Evolutionary conservation across 2,888 invertebrate genomes (phyloP).

Genomic region (Epistrophe eligans): DNA sequence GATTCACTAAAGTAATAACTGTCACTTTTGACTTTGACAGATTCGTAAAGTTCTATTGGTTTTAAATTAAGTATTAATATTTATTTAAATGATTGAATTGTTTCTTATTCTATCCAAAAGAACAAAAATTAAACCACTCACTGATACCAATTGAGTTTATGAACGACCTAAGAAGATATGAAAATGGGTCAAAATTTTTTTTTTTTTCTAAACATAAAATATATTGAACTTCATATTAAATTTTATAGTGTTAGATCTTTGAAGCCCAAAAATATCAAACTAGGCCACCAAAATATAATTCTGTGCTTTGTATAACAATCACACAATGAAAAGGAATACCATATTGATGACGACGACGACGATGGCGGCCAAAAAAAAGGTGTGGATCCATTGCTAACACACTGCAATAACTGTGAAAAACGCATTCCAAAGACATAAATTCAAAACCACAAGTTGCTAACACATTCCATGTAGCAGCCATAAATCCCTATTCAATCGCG

Average conservation of each 20-base stretch:
- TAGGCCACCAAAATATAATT: not conserved
- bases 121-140: too few species aligned
- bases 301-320: conserved; percentile 20
- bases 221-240: not conserved
- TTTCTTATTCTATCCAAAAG: too few species aligned
- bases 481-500: conserved; percentile 73
- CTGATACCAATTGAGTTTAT: too few species aligned
- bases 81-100: too few species aligned
- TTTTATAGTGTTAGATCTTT: not conserved
- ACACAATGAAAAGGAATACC: conserved; percentile 39
- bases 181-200: too few species aligned
- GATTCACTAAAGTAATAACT: too few species aligned
- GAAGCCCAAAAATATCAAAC: conserved; percentile 1
- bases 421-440: conserved; percentile 65
- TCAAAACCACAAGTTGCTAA: conserved; percentile 70
- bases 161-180: too few species aligned
- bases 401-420: conserved; percentile 35
- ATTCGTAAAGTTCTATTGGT: too few species aligned
- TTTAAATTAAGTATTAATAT: too few species aligned
- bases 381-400: not conserved
- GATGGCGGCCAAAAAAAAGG: not conserved
- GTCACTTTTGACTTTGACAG: too few species aligned
- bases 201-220: not conserved
- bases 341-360: not conserved
- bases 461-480: conserved; percentile 70